These are phyloP conservation scores for Patella caerulea DNA, from an alignment of 2,888 invertebrate species.

Conservation along the genomic window DNA sequence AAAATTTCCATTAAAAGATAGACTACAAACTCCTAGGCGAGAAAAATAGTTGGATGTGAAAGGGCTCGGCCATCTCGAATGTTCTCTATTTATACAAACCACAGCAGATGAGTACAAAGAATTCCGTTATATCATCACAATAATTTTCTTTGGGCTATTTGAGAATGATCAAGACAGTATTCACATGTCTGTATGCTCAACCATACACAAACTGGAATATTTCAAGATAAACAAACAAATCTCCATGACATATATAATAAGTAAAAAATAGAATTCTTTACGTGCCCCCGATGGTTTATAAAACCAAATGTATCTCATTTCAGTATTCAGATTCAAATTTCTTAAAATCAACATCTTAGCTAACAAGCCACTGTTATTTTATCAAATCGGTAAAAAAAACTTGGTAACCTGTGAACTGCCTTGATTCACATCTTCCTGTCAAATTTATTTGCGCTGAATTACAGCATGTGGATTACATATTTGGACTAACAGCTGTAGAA, in stretches of 20 bases:
- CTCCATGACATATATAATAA: constrained; percentile 1
- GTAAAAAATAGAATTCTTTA: neutral
- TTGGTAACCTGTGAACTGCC: constrained; percentile 5
- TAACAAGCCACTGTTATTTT: constrained; percentile 8
- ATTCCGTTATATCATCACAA: too few species aligned
- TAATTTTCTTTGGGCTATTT: too few species aligned
- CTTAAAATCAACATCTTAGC: constrained; percentile 9
- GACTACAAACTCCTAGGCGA: too few species aligned
- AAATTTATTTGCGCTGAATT: neutral
- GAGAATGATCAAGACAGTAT: too few species aligned
- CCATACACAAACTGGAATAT: neutral
- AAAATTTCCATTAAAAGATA: too few species aligned
- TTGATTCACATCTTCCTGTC: neutral
- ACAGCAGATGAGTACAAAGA: too few species aligned
- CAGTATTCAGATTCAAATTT: neutral
- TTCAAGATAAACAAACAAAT: constrained; percentile 4
- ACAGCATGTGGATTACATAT: neutral
- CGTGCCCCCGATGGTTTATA: neutral
- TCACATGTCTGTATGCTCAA: too few species aligned
- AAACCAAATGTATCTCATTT: constrained; percentile 3
- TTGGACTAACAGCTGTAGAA: neutral
- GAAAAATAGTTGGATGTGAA: too few species aligned
- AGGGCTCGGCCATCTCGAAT: too few species aligned
- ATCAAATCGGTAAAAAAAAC: neutral
- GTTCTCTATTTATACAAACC: too few species aligned